Base-by-base conservation (phyloP, 2,113 vertebrate genomes). In the Dromas ardeola region DNA sequence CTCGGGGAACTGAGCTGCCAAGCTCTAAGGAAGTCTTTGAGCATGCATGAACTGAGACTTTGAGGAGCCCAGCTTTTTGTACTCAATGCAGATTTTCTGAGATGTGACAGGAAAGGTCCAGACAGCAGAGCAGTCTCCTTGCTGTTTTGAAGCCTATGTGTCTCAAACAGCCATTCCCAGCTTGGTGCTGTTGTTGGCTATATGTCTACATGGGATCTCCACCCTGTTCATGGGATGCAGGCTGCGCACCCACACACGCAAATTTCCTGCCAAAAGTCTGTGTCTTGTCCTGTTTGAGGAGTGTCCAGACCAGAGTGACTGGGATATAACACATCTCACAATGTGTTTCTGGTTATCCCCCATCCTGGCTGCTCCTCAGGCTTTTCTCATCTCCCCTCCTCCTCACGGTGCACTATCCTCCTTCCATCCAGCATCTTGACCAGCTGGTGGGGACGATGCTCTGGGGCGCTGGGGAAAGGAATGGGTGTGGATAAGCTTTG, bases 181-280 rank as follows among this genome's bases (percentile, higher is more conserved):
- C 32, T 72, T 56, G 58, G 29, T 69, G 67, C 43, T 6, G 2
- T 26, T 52, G 18, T 78, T 47, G 26, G 30, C 43, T 34, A 0
- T 20, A 7, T 27, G 52, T 59, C 50, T 81, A 17, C 23, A 8
- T 21, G 18, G 23, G 21, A 21, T 62, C 12, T 45, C 40, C 36
- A 56, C 11, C 19, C 8, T 5, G 3, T 67, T 71, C 5, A 8
- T 20, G 61, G 30, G n/a, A 18, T 65, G 29, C 34, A n/a, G 52
- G 9, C 73, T 80, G 49, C 0, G 0, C 27, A 42, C 42, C 10
- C 53, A 21, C 5, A 1, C 6, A 21, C 0, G 0, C 0, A 2
- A 32, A 13, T 42, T 81, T 63, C 13, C n/a, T 71, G 17, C 22
- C 9, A 59, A 38, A 74, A 61, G 4, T 67, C 20, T 72, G 7